Conservation (phyloP, 2,113 vertebrate species). For the Hymenochirus boettgeri region DNA sequence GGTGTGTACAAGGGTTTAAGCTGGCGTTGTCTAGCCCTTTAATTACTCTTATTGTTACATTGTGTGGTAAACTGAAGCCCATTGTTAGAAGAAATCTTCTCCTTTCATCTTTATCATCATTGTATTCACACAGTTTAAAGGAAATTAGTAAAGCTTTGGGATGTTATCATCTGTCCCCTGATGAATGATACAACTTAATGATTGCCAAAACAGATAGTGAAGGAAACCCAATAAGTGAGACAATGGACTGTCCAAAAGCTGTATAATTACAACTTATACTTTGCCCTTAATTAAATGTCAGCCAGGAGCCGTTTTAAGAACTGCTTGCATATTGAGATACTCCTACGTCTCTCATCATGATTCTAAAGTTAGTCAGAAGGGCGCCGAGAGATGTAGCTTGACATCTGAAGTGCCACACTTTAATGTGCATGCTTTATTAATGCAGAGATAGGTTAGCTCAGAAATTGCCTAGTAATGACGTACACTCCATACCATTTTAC, state of each 20-base stretch:
- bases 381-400: no score
- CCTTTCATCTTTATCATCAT: constrained; percentile 28
- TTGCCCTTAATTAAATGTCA: not conserved
- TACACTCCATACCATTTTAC: no score
- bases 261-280: not conserved
- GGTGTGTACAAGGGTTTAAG: no score
- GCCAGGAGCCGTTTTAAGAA: not conserved
- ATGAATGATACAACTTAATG: not conserved
- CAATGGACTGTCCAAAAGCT: not conserved
- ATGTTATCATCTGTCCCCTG: constrained; percentile 20
- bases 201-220: not conserved
- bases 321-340: no score
- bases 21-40: constrained; percentile 8
- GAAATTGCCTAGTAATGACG: no score
- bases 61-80: constrained; percentile 7
- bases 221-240: not conserved
- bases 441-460: no score
- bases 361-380: no score
- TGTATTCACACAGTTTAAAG: constrained; percentile 13
- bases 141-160: not conserved
- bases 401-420: no score
- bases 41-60: constrained; percentile 7
- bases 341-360: no score
- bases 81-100: constrained; percentile 5
- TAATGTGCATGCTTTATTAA: no score